Evolutionary conservation across 2,888 invertebrate genomes (phyloP).

Genomic region (Gisinianus flammeolus): DNA sequence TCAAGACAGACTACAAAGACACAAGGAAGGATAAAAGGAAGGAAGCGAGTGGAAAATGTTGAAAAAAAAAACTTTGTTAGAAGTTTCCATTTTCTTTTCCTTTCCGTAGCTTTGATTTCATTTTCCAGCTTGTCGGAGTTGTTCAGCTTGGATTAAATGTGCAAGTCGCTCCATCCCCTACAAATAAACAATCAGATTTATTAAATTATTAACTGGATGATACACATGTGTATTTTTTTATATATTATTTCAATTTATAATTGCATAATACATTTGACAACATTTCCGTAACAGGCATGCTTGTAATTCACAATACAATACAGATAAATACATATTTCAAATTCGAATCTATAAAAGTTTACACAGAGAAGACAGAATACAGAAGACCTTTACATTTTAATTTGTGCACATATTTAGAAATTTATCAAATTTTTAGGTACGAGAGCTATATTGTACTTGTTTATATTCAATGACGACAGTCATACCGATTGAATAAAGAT

Average conservation of each 20-base stretch:
- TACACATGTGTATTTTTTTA: background rate
- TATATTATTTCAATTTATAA: background rate
- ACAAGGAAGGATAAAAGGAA: too few species aligned
- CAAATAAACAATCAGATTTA: constrained; percentile 1
- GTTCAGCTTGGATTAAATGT: constrained; percentile 38
- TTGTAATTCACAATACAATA: too few species aligned
- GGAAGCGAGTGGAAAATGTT: too few species aligned
- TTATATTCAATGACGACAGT: too few species aligned
- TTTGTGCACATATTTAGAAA: too few species aligned
- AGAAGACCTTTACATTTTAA: too few species aligned
- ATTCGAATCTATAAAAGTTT: background rate
- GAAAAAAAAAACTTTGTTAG: too few species aligned
- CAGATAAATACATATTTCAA: background rate
- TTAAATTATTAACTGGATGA: background rate
- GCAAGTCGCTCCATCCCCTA: constrained; percentile 45
- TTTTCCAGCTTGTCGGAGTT: background rate
- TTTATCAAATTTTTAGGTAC: too few species aligned
- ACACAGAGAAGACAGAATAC: background rate
- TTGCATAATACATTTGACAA: background rate
- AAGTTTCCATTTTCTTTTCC: background rate
- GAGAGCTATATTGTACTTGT: too few species aligned
- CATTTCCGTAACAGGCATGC: too few species aligned
- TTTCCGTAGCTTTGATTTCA: background rate
- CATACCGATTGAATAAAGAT: too few species aligned
- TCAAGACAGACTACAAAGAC: too few species aligned